Conservation (phyloP, 1,140 invertebrate genomes). For the Apis mellifera region DNA sequence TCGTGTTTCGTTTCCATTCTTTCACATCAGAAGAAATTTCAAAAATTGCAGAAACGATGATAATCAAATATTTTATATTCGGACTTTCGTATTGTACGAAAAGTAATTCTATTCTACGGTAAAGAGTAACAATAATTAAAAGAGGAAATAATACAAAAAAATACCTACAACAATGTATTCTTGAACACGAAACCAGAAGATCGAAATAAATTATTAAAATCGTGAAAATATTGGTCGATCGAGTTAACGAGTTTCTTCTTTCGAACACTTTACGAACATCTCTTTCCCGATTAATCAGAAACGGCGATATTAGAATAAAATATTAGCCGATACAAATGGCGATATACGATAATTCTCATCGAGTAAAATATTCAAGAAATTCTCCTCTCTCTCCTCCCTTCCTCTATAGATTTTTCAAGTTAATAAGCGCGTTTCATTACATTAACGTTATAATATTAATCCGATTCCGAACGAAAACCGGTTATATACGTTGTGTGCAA, state of each 20-base stretch:
- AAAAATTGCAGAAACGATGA: too few relatives aligned
- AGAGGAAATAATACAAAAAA: too few relatives aligned
- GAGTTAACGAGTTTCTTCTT: neutral
- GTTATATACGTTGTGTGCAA: slow-evolving; percentile 5
- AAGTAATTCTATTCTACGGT: too few relatives aligned
- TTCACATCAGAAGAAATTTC: too few relatives aligned
- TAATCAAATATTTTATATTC: too few relatives aligned
- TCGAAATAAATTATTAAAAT: too few relatives aligned
- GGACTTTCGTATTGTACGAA: too few relatives aligned
- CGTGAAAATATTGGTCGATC: neutral
- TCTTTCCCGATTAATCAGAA: neutral
- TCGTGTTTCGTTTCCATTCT: too few relatives aligned
- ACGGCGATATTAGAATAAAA: neutral
- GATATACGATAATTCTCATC: neutral
- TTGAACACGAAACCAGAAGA: too few relatives aligned
- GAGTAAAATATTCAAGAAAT: neutral
- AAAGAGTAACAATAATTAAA: too few relatives aligned
- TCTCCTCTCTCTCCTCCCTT: too few relatives aligned
- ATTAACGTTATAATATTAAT: neutral
- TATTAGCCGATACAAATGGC: neutral
- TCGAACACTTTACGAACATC: neutral
- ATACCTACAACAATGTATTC: too few relatives aligned
- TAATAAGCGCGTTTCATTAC: neutral
- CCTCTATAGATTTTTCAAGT: neutral
- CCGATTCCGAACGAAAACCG: slow-evolving; percentile 25